Evolutionary conservation across 2,797 vertebrate genomes (phyloP).

Genomic region (Enoplosus armatus): DNA sequence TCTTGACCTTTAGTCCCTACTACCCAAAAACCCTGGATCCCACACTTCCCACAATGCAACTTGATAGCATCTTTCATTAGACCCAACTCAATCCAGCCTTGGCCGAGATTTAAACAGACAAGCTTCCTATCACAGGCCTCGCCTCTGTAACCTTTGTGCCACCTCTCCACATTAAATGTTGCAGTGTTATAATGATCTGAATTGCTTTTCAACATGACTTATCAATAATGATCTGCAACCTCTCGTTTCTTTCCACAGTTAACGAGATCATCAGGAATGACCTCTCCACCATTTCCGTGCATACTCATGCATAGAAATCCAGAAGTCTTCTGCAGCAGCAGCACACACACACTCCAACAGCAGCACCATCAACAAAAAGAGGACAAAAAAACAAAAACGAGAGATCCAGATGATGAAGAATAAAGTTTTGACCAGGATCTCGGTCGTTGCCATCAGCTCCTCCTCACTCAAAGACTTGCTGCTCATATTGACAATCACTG

Average conservation of each 20-base stretch:
- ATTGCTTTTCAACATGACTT: background rate
- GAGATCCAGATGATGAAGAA: conserved; percentile 73
- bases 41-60: background rate
- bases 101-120: background rate
- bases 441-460: conserved; percentile 34
- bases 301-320: conserved; percentile 84
- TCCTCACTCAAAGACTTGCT: conserved; percentile 48
- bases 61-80: background rate
- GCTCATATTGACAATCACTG: conserved; percentile 69
- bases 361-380: conserved; percentile 42
- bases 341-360: conserved; percentile 17
- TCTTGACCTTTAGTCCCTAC: background rate
- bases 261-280: conserved; percentile 98
- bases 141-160: background rate
- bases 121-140: background rate
- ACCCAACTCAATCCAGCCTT: background rate
- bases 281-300: conserved; percentile 92
- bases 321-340: conserved; percentile 58
- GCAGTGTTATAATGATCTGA: background rate
- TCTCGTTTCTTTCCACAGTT: conserved; percentile 88
- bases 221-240: conserved; percentile 38
- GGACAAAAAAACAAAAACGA: conserved; percentile 11
- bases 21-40: background rate
- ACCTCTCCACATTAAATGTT: background rate
- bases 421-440: conserved; percentile 58